Base-by-base conservation (phyloP, 2,797 vertebrate genomes). In the Catostomus latipinnis region DNA sequence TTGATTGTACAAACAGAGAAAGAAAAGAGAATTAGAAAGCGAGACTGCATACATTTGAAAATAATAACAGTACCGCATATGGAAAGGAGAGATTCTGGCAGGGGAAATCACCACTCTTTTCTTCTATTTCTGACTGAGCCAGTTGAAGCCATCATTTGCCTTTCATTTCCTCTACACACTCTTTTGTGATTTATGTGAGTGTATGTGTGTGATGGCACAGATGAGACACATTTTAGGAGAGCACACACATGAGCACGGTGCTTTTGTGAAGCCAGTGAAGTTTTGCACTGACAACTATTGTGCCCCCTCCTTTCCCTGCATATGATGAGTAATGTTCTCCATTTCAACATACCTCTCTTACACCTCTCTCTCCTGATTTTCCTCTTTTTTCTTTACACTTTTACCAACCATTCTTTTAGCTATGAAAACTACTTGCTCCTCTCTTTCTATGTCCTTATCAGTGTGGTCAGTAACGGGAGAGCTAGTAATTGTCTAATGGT, bases 91-190 rank as follows among this genome's bases (percentile, higher is more conserved):
- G 50, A 43, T 4, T 34, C 7, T 48, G 71, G 58, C 76, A 61
- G 76, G 67, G 60, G 57, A 79, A 79, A 71, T 79, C 76, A 79
- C 58, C 8, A 50, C n/a, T 72, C 13, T 34, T 34, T 34, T 34
- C 34, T 34, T 34, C 34, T 77, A 71, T n/a, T 45, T 68, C 62
- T 68, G 62, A 73, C 18, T 68, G 56, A 60, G 71, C 70, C 13
- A 50, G 49, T 78, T 72, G 78, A 78, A 78, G 63, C 49, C 74
- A 67, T 52, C 49, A 68, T 74, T 69, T 68, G 22, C 56, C 54
- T 73, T 82, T 77, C 50, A 61, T 77, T 77, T 71, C 62, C 45
- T 45, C 49, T 65, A 67, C 54, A 54, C 62, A 68, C 45, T 57
- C 11, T 61, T 66, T 68, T 34, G 70, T 49, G 56, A 60, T 68